Percentiles rank a stretch among this genome's conserved stretches.
Conservation (phyloP, 2,888 invertebrate species). For the Hydrotaea cyrtoneurina region DNA sequence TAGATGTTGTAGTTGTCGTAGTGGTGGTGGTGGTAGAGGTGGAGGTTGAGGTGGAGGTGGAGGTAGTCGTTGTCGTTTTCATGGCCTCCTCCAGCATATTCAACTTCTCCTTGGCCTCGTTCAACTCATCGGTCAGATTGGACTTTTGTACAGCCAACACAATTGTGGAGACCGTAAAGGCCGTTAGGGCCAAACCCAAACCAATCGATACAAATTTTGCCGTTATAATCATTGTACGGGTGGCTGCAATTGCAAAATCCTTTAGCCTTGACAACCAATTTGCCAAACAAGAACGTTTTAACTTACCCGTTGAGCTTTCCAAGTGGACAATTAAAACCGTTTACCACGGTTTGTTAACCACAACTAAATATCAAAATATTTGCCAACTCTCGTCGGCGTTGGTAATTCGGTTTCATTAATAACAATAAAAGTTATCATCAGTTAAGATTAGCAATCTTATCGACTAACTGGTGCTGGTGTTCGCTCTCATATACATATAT, state of each 20-base stretch:
- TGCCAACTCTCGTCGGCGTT: constrained; percentile 42
- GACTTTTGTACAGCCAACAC: constrained; percentile 81
- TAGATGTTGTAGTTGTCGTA: constrained; percentile 28
- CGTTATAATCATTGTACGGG: constrained; percentile 74
- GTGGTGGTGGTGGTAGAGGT: constrained; percentile 18
- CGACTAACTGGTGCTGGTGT: constrained; percentile 10
- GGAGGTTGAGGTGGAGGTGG: constrained; percentile 53
- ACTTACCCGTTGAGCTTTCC: constrained; percentile 32
- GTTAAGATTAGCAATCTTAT: constrained; percentile 60
- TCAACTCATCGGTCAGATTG: constrained; percentile 72
- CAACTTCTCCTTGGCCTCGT: constrained; percentile 73
- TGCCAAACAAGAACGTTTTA: neutral
- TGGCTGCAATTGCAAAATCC: neutral
- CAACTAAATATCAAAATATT: constrained; percentile 68
- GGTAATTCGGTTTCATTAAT: constrained; percentile 65
- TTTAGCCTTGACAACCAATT: neutral
- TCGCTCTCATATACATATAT: too few species aligned
- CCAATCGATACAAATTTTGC: constrained; percentile 75
- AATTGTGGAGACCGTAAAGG: constrained; percentile 82
- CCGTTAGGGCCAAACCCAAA: constrained; percentile 75
- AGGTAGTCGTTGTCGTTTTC: constrained; percentile 67
- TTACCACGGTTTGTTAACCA: constrained; percentile 61
- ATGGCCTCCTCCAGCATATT: constrained; percentile 72
- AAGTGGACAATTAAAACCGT: constrained; percentile 27
- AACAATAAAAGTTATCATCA: constrained; percentile 57